Evolutionary conservation across 2,888 invertebrate genomes (phyloP).

Genomic region (Torymus auratus): DNA sequence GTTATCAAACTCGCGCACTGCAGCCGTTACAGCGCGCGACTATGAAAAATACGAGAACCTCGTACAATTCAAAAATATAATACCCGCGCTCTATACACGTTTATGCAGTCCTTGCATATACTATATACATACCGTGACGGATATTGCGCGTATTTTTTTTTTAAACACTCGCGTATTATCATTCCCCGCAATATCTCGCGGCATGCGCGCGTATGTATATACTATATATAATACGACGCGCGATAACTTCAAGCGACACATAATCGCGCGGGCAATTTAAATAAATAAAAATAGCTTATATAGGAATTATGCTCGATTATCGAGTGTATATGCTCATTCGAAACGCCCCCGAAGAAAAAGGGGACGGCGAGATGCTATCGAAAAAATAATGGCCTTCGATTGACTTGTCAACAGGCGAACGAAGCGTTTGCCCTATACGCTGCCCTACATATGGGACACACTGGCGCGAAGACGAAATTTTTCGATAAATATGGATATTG

Average conservation of each 20-base stretch:
- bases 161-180: conserved; percentile 8
- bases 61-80: conserved; percentile 30
- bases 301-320: no score
- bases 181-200: background rate
- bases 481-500: conserved; percentile 39
- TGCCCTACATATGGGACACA: background rate
- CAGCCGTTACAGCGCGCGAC: background rate
- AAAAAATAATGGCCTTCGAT: conserved; percentile 27
- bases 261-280: no score
- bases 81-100: background rate
- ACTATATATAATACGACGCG: no score
- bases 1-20: conserved; percentile 1
- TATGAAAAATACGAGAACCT: conserved; percentile 21
- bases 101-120: conserved; percentile 37
- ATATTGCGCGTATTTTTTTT: conserved; percentile 26
- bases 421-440: background rate
- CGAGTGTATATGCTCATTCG: no score
- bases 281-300: no score
- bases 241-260: no score
- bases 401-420: conserved; percentile 23
- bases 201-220: no score
- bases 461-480: conserved; percentile 19
- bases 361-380: background rate
- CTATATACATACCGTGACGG: conserved; percentile 3
- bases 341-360: no score